These are phyloP conservation scores for Platycheirus rosarum DNA, from an alignment of 2,888 invertebrate genomes.

Conservation along the genomic window DNA sequence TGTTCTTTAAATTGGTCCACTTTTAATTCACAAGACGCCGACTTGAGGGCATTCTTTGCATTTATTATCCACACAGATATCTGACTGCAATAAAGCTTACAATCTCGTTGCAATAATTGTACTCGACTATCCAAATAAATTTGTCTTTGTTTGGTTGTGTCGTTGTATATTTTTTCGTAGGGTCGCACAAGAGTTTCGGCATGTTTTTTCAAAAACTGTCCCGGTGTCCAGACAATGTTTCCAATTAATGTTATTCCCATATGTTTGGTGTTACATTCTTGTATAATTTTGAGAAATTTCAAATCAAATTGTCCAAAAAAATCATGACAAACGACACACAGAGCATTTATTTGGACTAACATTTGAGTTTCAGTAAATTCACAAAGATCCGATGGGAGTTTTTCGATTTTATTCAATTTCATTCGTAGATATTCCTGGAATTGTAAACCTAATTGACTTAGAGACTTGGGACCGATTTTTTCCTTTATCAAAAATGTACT, in stretches of 20 bases:
- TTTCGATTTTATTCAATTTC: slow-evolving; percentile 78
- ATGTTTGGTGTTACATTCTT: slow-evolving; percentile 91
- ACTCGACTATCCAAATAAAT: slow-evolving; percentile 85
- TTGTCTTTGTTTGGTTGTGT: slow-evolving; percentile 83
- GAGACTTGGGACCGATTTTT: slow-evolving; percentile 76
- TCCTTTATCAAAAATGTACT: slow-evolving; percentile 77
- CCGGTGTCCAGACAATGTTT: slow-evolving; percentile 93
- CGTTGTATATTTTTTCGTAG: slow-evolving; percentile 81
- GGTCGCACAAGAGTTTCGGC: slow-evolving; percentile 84
- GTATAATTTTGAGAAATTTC: slow-evolving; percentile 88
- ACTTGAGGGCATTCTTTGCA: slow-evolving; percentile 84
- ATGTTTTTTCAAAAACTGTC: slow-evolving; percentile 89
- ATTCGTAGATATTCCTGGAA: slow-evolving; percentile 78
- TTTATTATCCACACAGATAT: slow-evolving; percentile 86
- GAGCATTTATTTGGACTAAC: slow-evolving; percentile 86
- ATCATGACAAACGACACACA: slow-evolving; percentile 87
- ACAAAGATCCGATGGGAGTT: slow-evolving; percentile 86
- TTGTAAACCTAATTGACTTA: slow-evolving; percentile 78
- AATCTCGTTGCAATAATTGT: slow-evolving; percentile 86
- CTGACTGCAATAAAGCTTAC: slow-evolving; percentile 82
- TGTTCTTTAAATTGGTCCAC: slow-evolving; percentile 84
- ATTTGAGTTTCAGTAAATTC: slow-evolving; percentile 85
- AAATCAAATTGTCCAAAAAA: slow-evolving; percentile 91
- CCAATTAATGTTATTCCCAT: slow-evolving; percentile 91
- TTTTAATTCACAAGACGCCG: slow-evolving; percentile 83